Evolutionary conservation across 1,140 invertebrate species (phyloP).

Genomic region (Pogonomyrmex californicus): DNA sequence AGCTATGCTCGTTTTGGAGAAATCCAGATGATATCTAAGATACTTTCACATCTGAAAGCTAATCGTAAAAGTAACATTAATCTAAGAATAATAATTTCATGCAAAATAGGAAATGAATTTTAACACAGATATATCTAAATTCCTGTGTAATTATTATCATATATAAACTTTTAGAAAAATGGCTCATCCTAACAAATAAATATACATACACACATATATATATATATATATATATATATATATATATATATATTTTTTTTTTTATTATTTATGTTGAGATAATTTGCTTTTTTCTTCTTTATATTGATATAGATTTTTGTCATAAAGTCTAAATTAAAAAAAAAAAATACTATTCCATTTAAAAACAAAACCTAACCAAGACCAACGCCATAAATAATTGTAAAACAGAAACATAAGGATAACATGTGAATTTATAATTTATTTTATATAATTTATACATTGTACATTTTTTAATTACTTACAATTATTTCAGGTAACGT

Average conservation of each 20-base stretch:
- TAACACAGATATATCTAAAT: neutral
- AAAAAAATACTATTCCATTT: neutral
- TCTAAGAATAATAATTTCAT: constrained; percentile 1
- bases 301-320: neutral
- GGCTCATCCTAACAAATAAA: no score
- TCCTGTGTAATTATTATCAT: neutral
- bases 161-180: neutral
- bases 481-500: neutral
- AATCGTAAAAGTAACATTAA: neutral
- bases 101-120: neutral
- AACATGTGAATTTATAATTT: neutral
- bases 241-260: no score
- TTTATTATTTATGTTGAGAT: no score
- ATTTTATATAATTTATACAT: neutral
- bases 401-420: neutral
- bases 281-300: no score
- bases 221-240: no score
- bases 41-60: neutral
- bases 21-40: constrained; percentile 9
- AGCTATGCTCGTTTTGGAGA: neutral
- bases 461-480: constrained; percentile 1
- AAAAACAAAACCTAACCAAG: neutral
- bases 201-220: no score
- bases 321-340: neutral
- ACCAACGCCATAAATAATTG: neutral